Conservation (phyloP, 2,113 vertebrate genomes). For the Poicephalus meyeri region DNA sequence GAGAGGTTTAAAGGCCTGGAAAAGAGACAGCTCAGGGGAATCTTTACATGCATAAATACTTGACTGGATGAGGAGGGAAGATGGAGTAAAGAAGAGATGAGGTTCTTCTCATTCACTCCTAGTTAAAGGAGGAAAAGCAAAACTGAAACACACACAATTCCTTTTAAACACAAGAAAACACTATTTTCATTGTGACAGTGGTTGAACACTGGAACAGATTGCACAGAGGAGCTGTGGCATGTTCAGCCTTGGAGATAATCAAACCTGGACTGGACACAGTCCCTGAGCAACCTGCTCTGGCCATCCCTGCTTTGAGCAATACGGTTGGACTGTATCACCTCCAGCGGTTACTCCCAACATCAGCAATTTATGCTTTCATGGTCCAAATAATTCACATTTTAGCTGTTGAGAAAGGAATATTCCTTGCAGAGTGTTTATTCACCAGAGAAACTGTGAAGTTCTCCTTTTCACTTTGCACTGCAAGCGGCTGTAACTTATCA, state of each 20-base stretch:
- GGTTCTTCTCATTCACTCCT: neutral
- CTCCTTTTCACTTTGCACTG: neutral
- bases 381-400: neutral
- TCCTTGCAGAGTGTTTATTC: neutral
- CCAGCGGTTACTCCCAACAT: neutral
- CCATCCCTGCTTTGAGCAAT: neutral
- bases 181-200: neutral
- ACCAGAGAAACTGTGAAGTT: neutral
- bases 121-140: neutral
- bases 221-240: neutral
- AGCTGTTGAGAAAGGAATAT: neutral
- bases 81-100: neutral
- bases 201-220: neutral
- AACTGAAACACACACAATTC: neutral
- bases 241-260: neutral
- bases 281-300: neutral
- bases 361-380: neutral
- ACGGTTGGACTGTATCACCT: fast-evolving
- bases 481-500: neutral
- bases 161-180: neutral
- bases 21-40: neutral
- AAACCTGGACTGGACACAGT: neutral
- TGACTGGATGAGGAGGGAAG: neutral
- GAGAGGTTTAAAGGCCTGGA: neutral
- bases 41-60: neutral